These are phyloP conservation scores for Onchidella celtica DNA, from an alignment of 2,888 invertebrate species.

Conservation along the genomic window DNA sequence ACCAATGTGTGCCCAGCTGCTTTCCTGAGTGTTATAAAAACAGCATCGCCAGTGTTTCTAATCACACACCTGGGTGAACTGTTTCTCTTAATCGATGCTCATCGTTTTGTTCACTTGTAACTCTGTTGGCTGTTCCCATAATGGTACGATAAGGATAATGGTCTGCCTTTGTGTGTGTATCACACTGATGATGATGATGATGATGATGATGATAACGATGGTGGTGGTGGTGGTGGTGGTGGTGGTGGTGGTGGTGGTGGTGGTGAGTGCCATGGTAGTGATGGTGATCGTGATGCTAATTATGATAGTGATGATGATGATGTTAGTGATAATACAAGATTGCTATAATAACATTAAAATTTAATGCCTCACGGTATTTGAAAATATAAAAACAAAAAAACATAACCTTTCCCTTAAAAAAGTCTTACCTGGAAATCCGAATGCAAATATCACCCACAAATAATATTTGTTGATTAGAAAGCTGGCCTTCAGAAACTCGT, in stretches of 20 bases:
- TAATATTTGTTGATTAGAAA: too few species aligned
- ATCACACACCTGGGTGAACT: too few species aligned
- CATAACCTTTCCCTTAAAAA: neutral
- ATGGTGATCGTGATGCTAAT: neutral
- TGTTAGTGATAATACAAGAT: neutral
- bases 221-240: constrained; percentile 23
- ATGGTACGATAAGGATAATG: constrained; percentile 3
- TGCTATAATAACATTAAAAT: neutral
- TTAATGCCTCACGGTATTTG: neutral
- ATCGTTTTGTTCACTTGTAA: too few species aligned
- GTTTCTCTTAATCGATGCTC: too few species aligned
- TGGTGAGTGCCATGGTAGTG: neutral
- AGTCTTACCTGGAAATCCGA: too few species aligned
- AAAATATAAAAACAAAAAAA: neutral
- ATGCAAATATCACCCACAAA: too few species aligned
- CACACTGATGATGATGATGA: constrained; percentile 28
- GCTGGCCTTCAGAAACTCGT: too few species aligned
- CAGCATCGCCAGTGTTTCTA: too few species aligned
- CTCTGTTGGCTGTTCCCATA: too few species aligned
- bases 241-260: constrained; percentile 11
- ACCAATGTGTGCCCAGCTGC: too few species aligned
- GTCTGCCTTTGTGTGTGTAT: neutral
- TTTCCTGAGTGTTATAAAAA: too few species aligned
- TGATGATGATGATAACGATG: constrained; percentile 32
- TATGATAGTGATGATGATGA: too few species aligned